Conservation (phyloP, 2,113 vertebrate species). For the Callithrix jacchus region DNA sequence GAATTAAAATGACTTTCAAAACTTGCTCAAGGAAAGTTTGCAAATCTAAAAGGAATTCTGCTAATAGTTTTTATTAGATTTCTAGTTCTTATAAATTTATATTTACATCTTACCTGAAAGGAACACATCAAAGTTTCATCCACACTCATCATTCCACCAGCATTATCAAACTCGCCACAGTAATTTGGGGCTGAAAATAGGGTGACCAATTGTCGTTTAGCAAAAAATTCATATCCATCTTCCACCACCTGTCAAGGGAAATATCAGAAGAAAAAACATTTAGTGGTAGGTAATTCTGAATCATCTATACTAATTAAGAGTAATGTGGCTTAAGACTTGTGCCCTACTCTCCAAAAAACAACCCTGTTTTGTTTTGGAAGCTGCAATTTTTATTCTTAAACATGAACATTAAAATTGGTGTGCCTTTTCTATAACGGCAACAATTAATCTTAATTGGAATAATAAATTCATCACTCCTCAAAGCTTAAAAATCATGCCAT, state of each 20-base stretch:
- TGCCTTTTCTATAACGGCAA: neutral
- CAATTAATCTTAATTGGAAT: neutral
- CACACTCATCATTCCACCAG: conserved; percentile 97
- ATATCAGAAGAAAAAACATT: conserved; percentile 28
- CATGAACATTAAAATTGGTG: neutral
- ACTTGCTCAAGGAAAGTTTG: conserved; percentile 18
- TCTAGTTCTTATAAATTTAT: neutral
- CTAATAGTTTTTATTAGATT: neutral
- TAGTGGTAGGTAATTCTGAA: conserved; percentile 32
- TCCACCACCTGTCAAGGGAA: conserved; percentile 91
- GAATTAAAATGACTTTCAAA: conserved; percentile 25
- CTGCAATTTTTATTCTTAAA: neutral
- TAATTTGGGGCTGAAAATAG: conserved; percentile 97
- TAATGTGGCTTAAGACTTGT: neutral
- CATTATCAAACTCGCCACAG: conserved; percentile 96
- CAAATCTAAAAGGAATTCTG: conserved; percentile 42
- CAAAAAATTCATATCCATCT: conserved; percentile 97
- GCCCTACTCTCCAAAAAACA: neutral
- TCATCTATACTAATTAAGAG: neutral
- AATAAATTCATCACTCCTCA: conserved; percentile 13
- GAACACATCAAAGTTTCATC: conserved; percentile 98
- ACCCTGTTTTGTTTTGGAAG: neutral
- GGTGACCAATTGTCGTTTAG: conserved; percentile 95
- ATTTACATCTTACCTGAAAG: conserved; percentile 89
- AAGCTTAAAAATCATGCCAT: neutral